These are phyloP conservation scores for Dolichotis patagonum DNA, from an alignment of 2,113 vertebrate species.

Conservation along the genomic window DNA sequence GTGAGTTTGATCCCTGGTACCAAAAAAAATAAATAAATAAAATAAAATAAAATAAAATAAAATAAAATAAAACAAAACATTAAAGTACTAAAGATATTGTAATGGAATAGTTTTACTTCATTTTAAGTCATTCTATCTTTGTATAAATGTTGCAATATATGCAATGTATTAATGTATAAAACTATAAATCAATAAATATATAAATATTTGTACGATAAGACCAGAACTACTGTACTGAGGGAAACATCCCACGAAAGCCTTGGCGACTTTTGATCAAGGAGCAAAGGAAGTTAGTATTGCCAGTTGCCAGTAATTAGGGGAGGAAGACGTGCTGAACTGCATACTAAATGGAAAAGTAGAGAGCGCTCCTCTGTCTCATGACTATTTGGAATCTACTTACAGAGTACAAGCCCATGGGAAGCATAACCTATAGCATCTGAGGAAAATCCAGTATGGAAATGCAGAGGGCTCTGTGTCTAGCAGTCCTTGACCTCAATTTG, in stretches of 20 bases:
- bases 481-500: neutral
- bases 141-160: neutral
- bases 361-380: neutral
- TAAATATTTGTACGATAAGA: neutral
- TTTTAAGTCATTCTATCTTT: constrained; percentile 1
- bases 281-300: neutral
- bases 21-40: too few species aligned
- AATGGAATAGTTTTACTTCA: neutral
- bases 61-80: neutral
- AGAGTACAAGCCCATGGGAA: neutral
- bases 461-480: neutral
- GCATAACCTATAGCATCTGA: neutral
- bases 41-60: too few species aligned
- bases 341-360: neutral
- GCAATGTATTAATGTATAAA: neutral
- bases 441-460: neutral
- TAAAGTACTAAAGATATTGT: neutral
- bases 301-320: neutral
- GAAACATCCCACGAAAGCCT: neutral
- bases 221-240: neutral
- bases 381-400: neutral
- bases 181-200: neutral
- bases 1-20: too few species aligned
- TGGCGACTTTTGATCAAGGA: neutral
- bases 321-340: neutral